Conservation (phyloP, 2,888 invertebrate species). For the Tanypteryx hageni region DNA sequence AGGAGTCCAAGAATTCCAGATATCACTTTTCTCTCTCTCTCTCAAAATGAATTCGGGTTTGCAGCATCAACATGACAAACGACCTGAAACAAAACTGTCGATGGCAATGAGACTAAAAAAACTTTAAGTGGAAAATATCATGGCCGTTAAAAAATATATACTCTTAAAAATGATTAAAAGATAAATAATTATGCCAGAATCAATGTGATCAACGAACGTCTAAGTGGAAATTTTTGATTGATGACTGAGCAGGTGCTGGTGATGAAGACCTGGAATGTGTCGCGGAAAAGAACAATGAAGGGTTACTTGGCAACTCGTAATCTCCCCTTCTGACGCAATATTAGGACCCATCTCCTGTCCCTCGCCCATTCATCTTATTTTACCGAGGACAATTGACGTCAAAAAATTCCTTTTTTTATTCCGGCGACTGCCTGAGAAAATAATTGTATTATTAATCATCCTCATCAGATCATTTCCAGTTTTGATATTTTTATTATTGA, state of each 20-base stretch:
- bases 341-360: not conserved
- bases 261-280: not conserved
- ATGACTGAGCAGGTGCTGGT: not conserved
- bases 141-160: no score
- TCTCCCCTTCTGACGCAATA: not conserved
- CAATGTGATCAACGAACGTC: not conserved
- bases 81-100: no score
- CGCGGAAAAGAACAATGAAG: not conserved
- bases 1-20: no score
- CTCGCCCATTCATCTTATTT: slow-evolving; percentile 13
- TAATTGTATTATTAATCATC: not conserved
- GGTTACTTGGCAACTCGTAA: not conserved
- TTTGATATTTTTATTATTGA: not conserved
- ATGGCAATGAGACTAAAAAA: no score
- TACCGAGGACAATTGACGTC: not conserved
- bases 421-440: not conserved
- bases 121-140: no score
- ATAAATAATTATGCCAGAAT: not conserved
- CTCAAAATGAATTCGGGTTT: no score
- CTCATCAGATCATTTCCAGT: not conserved
- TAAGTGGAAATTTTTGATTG: not conserved
- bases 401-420: not conserved
- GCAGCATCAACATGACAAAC: no score
- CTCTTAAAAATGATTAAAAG: not conserved
- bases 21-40: no score